phyloP scores from a whole-genome alignment of 2,797 vertebrate species.

The Podargus strigoides region DNA sequence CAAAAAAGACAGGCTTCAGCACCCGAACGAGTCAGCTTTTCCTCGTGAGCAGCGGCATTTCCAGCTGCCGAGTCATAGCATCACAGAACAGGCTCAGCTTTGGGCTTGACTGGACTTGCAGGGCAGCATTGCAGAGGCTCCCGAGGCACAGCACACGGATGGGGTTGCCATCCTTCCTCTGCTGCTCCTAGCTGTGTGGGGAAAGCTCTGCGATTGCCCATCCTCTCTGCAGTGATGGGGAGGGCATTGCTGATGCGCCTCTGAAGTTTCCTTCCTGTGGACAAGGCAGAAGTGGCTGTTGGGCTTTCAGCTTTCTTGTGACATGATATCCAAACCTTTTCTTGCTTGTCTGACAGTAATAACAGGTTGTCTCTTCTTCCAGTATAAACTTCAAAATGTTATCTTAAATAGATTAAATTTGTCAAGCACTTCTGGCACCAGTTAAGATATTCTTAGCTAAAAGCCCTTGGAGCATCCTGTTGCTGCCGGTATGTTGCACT shows the following conservation, averaged over 20 bases:
- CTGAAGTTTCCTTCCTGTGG: not conserved
- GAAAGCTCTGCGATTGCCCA: not conserved
- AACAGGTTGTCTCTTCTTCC: not conserved
- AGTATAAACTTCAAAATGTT: not conserved
- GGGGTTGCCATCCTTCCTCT: fast-evolving
- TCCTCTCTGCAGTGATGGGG: not conserved
- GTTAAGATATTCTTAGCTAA: not conserved
- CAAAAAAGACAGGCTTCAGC: not conserved
- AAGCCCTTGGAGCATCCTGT: not conserved
- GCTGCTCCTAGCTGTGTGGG: not conserved
- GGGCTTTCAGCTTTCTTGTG: not conserved
- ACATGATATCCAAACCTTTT: not conserved
- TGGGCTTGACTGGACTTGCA: not conserved
- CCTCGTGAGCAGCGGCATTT: not conserved
- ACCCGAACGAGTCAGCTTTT: not conserved
- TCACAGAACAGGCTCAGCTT: not conserved
- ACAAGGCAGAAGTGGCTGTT: not conserved
- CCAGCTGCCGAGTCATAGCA: not conserved
- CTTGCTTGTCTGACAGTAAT: not conserved
- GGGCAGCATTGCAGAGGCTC: not conserved
- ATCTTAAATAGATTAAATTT: not conserved
- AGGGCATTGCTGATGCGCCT: fast-evolving
- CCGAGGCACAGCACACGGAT: fast-evolving
- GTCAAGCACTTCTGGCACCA: not conserved
- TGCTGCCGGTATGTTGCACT: not conserved